Base-by-base conservation (phyloP, 2,888 invertebrate species). In the Platycheirus rosarum region DNA sequence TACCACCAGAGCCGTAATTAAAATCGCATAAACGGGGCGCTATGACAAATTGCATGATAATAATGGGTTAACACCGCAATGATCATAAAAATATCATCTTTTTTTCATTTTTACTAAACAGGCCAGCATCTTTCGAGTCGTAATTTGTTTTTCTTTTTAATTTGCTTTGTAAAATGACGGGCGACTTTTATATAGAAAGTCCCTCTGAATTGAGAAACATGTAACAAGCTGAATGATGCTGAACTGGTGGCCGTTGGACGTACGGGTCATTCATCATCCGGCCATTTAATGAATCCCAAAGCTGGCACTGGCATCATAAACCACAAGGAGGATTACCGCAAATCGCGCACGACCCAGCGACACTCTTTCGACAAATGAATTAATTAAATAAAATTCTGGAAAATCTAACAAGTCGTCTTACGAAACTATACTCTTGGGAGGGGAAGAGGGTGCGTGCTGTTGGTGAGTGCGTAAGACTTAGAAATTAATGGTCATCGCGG, bases 251-350 rank as follows among this genome's bases (percentile, higher is more conserved):
- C 77, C 80, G 66, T 62, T 76, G 71, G 80, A 76, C 76, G 80
- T 82, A 82, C 71, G 80, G 80, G 80, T 82, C 80, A 82, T 82
- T 76, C 76, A 82, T 82, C 76, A 82, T 82, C 80, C 80, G 80
- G 80, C 80, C 80, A 82, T 76, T 82, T 82, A 77, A 82, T 77
- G 76, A 77, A 76, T 62, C 71, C 42, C 60, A 66, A 60, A 23
- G 18, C n/a, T n/a, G n/a, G n/a, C n/a, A 69, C 49, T 48, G 46
- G 44, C 48, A 42, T n/a, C 44, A 51, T 51, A 73, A 51, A 51
- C 29, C 18, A 71, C 32, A 18, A 23, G 23, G 9, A 40, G 40
- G 11, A 37, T 53, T 74, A 49, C 44, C 13, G 2, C 48, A 13
- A 35, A 48, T 51, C 65, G 42, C 65, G 26, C 65, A 49, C 69